Evolutionary conservation across 2,888 invertebrate genomes (phyloP).

Genomic region (Pharmacophagus antenor): DNA sequence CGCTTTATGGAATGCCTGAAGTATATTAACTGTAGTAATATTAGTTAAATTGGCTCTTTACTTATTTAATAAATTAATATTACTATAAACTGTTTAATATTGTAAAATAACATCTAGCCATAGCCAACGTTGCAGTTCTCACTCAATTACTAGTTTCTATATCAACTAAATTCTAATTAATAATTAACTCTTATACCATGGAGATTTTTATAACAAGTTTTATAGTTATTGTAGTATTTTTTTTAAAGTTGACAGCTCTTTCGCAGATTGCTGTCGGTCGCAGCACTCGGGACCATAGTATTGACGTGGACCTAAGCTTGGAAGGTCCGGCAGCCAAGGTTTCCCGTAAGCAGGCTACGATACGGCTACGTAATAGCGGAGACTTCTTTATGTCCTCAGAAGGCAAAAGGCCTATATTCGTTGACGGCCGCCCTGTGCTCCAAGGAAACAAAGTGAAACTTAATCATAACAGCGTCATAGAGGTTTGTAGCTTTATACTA

Average conservation of each 20-base stretch:
- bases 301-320: constrained; percentile 95
- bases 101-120: too few relatives aligned
- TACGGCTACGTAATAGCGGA: constrained; percentile 93
- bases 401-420: constrained; percentile 95
- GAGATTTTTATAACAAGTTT: too few relatives aligned
- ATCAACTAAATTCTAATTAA: too few relatives aligned
- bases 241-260: not conserved
- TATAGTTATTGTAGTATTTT: too few relatives aligned
- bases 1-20: too few relatives aligned
- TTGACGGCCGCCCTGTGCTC: constrained; percentile 94
- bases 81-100: too few relatives aligned
- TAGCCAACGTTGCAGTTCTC: too few relatives aligned
- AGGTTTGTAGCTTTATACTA: constrained; percentile 80
- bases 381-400: constrained; percentile 97
- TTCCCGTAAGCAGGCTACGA: constrained; percentile 95
- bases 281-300: constrained; percentile 91
- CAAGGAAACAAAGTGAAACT: constrained; percentile 94
- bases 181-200: too few relatives aligned
- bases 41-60: too few relatives aligned
- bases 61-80: too few relatives aligned
- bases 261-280: constrained; percentile 93
- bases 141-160: too few relatives aligned
- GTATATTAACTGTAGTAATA: too few relatives aligned
- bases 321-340: constrained; percentile 98
- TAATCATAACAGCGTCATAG: constrained; percentile 96